Conservation (phyloP, 2,113 vertebrate species). For the Heteronetta atricapilla region DNA sequence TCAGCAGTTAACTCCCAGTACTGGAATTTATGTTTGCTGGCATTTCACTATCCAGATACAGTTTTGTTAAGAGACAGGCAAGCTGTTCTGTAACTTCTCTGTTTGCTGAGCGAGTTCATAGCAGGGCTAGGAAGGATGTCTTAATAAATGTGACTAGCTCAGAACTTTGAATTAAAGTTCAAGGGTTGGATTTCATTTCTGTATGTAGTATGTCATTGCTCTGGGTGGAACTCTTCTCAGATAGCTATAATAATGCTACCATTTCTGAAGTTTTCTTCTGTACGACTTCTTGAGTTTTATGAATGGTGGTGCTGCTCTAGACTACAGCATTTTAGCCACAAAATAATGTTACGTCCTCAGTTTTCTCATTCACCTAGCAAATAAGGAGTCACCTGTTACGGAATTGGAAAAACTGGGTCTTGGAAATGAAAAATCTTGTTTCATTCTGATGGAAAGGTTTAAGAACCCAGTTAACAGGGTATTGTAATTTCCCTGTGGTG, state of each 20-base stretch:
- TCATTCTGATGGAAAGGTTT: background rate
- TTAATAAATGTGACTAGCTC: background rate
- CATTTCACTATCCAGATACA: background rate
- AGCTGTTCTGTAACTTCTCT: background rate
- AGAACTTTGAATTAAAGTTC: background rate
- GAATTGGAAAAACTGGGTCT: background rate
- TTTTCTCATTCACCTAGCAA: background rate
- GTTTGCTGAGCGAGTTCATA: background rate
- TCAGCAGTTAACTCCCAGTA: background rate
- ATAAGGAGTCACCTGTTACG: accelerated
- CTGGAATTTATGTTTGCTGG: background rate
- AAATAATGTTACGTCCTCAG: background rate
- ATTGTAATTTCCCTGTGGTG: background rate
- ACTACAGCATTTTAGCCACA: background rate
- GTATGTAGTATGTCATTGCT: background rate
- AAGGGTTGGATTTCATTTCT: background rate
- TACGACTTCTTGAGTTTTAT: background rate
- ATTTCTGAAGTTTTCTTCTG: background rate
- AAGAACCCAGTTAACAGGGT: background rate
- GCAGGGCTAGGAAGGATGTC: background rate
- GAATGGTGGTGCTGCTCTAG: background rate
- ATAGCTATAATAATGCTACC: background rate
- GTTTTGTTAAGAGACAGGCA: background rate
- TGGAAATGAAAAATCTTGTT: background rate
- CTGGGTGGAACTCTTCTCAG: background rate